phyloP scores from a whole-genome alignment of 2,113 vertebrate genomes.

The Ochotona princeps region DNA sequence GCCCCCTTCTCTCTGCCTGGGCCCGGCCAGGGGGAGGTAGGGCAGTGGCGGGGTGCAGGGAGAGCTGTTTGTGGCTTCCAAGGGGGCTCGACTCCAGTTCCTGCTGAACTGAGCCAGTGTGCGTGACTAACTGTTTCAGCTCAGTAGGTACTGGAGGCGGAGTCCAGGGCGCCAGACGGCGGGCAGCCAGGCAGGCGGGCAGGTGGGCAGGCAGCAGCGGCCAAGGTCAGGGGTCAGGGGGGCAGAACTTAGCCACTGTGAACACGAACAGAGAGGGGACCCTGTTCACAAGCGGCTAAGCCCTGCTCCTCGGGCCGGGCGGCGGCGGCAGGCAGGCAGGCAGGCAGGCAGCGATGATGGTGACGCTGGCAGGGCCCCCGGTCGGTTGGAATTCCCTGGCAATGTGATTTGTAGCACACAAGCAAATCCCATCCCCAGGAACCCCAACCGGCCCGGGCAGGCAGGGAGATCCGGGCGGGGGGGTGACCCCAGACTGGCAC shows the following conservation, averaged over 20 bases:
- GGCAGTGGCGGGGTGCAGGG: constrained; percentile 68
- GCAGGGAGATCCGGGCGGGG: background rate
- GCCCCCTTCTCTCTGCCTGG: too few species aligned
- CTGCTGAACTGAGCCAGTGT: constrained; percentile 99
- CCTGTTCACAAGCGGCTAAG: constrained; percentile 95
- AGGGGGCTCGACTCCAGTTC: constrained; percentile 99
- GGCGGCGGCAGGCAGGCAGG: too few species aligned
- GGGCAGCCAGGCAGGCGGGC: background rate
- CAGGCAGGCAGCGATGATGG: background rate
- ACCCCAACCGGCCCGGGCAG: constrained; percentile 92
- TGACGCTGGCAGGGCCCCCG: constrained; percentile 80
- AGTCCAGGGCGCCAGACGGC: constrained; percentile 72
- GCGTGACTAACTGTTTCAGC: constrained; percentile 93
- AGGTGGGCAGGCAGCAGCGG: background rate
- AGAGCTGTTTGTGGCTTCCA: constrained; percentile 84
- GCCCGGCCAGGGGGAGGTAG: constrained; percentile 80
- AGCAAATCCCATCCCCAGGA: constrained; percentile 97
- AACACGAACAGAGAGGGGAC: constrained; percentile 87
- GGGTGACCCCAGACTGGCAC: constrained; percentile 19
- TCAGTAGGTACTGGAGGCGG: constrained; percentile 96
- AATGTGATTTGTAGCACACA: constrained; percentile 95
- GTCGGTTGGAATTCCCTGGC: constrained; percentile 98
- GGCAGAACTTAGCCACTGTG: constrained; percentile 99
- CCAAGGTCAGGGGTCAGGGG: constrained; percentile 72
- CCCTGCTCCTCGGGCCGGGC: constrained; percentile 87